Base-by-base conservation (phyloP, 2,888 invertebrate species). In the Ichneumoninae sp. region DNA sequence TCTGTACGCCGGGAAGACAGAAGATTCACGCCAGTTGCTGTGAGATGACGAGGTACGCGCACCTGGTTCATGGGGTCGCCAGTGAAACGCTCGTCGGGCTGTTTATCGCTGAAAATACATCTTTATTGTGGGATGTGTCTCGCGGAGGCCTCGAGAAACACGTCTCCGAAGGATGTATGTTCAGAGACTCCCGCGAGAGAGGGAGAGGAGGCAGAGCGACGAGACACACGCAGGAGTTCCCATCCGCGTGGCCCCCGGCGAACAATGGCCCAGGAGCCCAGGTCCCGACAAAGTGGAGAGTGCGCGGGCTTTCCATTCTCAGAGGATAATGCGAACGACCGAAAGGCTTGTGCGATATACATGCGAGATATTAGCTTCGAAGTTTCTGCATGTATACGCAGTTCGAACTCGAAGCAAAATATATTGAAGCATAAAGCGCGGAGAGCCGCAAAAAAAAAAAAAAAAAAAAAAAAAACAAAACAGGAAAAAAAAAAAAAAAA, bases 221-320 rank as follows among this genome's bases (percentile, higher is more conserved):
- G 54, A 4, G 36, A 40, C n/a, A 65, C 71, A 19, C 71, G 71
- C 52, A 65, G 52, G 40, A 71, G 71, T 79, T 79, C 79, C 79
- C 84, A 86, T 78, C 72, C 82, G 62, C 36, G 78, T 76, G 44
- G 54, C 60, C 83, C 84, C 83, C 83, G 52, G 50, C 82, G 86
- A 87, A 90, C 90, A 90, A 90, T 90, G 82, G 88, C 26, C 60
- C 72, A 76, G 60, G 26, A 71, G 69, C 69, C 19, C 22, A 8
- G 26, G 44, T 47, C 60, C 83, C 80, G 86, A 88, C 88, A 86
- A 90, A 87, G 85, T 87, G 65, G 84, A 89, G 80, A 75, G 86
- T 87, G 88, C 80, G 69, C 70, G 78, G 83, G 90, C 90, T 90
- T 90, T 90, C 90, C 89, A 89, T 90, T 90, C 90, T 90, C 90